Base-by-base conservation (phyloP, 1,140 invertebrate species). In the Brachionus sp. region DNA sequence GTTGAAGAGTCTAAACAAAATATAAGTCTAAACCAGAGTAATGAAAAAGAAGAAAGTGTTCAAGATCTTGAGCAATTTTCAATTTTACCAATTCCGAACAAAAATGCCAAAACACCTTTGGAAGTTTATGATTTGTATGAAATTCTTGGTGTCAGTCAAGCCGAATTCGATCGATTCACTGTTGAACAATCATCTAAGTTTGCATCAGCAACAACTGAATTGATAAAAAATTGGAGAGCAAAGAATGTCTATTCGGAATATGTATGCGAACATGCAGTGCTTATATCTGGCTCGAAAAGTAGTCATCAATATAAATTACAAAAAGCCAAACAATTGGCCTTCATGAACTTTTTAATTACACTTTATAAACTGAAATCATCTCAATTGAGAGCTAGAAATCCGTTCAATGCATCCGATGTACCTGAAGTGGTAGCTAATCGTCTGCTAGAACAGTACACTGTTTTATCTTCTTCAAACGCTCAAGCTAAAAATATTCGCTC, bases 271-370 rank as follows among this genome's bases (percentile, higher is more conserved):
- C 77, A 80, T 66, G 62, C 62, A 37, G 25, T 66, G 19, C 16
- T 66, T 16, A 62, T 62, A 37, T 66, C 62, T n/a, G 50, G 50
- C 25, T 62, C 50, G 5, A 80, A 80, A 62, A 80, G 50, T 29
- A 66, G 77, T 39, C 77, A 80, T n/a, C 50, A 80, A 25, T 80
- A 80, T 29, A 80, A 80, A 80, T 62, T 80, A 44, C 50, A 62
- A 42, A 57, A 66, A 23, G 53, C 50, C 9, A 57, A 66, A 35
- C 77, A 62, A 66, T 80, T 80, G 33, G 77, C 16, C 5, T 80
- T 29, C 37, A 37, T 80, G 23, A 80, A 62, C 23, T 80, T 62
- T 44, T 80, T 80, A 9, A 80, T 80, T 29, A 64, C 57, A 42
- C 35, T 80, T 10, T 80, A 62, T 13, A 39, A 42, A 13, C 16